phyloP scores from a whole-genome alignment of 92 coral and sea anemone genomes.

The Porites lobata region DNA sequence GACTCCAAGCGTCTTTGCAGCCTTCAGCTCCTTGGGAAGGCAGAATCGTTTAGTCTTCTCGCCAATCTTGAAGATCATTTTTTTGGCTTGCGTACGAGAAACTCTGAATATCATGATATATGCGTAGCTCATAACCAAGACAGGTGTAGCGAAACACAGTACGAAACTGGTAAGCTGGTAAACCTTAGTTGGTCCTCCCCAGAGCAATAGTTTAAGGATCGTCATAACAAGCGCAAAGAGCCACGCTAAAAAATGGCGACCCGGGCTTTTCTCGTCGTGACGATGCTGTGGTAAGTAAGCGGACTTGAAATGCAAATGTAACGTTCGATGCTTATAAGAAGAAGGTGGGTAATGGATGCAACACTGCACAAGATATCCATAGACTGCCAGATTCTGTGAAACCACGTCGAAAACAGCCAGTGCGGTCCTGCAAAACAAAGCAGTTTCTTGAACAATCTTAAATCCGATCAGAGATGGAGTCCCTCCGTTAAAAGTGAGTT shows the following conservation, averaged over 20 bases:
- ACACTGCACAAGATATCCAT: constrained; percentile 91
- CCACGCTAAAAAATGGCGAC: constrained; percentile 82
- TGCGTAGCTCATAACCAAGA: constrained; percentile 81
- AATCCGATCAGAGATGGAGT: too few relatives aligned
- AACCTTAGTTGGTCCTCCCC: constrained; percentile 70
- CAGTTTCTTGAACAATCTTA: background rate
- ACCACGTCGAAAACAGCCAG: constrained; percentile 72
- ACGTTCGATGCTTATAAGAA: constrained; percentile 92
- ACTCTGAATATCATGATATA: constrained; percentile 94
- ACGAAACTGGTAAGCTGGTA: constrained; percentile 82
- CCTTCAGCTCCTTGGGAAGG: constrained; percentile 94
- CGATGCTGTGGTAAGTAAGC: constrained; percentile 81
- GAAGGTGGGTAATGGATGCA: constrained; percentile 86
- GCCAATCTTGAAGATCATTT: constrained; percentile 78
- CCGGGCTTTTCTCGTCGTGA: constrained; percentile 73
- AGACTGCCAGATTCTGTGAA: constrained; percentile 80
- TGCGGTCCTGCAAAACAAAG: constrained; percentile 54
- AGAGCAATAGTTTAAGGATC: constrained; percentile 56
- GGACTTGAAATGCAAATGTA: constrained; percentile 92
- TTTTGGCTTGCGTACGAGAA: constrained; percentile 92
- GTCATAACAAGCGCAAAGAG: constrained; percentile 73
- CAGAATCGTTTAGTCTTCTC: constrained; percentile 89
- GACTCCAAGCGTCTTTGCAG: constrained; percentile 96
- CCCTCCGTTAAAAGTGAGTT: too few relatives aligned
- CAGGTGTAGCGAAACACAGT: constrained; percentile 86